Evolutionary conservation across 2,113 vertebrate species (phyloP).

Genomic region (Alligator sinensis): DNA sequence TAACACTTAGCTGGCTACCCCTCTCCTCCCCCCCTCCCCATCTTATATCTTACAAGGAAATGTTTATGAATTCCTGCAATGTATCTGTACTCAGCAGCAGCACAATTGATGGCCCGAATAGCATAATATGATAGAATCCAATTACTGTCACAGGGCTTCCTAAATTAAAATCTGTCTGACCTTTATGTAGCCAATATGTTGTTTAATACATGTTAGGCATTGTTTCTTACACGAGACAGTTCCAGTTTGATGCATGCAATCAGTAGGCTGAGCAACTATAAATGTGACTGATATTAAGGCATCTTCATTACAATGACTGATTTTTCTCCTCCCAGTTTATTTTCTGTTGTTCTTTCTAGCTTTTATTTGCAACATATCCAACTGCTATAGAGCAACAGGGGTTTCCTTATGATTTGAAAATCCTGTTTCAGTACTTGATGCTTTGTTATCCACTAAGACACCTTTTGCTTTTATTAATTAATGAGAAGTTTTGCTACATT

Average conservation of each 20-base stretch:
- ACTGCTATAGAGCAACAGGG: not conserved
- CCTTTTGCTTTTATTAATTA: not conserved
- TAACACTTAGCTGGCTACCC: slow-evolving; percentile 26
- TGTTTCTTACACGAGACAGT: slow-evolving; percentile 62
- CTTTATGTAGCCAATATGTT: slow-evolving; percentile 46
- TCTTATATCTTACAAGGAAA: slow-evolving; percentile 60
- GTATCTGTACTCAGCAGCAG: slow-evolving; percentile 74
- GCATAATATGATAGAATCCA: slow-evolving; percentile 45
- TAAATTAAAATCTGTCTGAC: slow-evolving; percentile 71
- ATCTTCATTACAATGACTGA: slow-evolving; percentile 18
- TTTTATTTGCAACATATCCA: not conserved
- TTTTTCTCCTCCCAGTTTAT: not conserved
- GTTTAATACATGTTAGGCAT: slow-evolving; percentile 54
- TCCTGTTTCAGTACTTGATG: not conserved
- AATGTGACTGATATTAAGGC: slow-evolving; percentile 4
- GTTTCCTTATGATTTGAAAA: not conserved
- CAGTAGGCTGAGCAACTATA: slow-evolving; percentile 1
- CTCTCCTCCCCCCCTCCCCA: not conserved
- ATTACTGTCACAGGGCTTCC: slow-evolving; percentile 18
- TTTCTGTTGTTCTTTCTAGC: slow-evolving; percentile 2
- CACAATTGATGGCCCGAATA: slow-evolving; percentile 70
- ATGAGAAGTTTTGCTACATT: not conserved
- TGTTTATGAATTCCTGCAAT: slow-evolving; percentile 66
- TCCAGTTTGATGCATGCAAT: slow-evolving; percentile 50
- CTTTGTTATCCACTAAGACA: not conserved